phyloP scores from a whole-genome alignment of 2,888 invertebrate species.

The Xiphydria camelus region DNA sequence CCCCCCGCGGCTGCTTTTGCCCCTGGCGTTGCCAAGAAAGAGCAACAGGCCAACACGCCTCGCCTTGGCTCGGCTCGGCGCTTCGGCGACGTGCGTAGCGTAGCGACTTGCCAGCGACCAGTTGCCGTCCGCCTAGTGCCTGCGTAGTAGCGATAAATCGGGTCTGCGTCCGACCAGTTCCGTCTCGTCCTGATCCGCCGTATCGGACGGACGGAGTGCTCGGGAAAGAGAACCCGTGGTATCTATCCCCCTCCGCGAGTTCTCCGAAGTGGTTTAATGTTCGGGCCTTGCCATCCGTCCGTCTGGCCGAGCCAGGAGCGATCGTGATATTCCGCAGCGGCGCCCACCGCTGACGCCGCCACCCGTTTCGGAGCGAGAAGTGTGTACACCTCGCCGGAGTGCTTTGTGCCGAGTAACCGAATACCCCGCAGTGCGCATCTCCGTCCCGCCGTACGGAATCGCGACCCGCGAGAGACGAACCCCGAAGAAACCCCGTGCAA shows the following conservation, averaged over 20 bases:
- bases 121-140: slow-evolving; percentile 5
- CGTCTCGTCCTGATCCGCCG: slow-evolving; percentile 8
- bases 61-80: slow-evolving; percentile 32
- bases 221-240: too few species aligned
- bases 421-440: slow-evolving; percentile 13
- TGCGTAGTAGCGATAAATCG: neutral
- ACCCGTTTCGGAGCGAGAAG: too few species aligned
- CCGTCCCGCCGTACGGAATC: slow-evolving; percentile 9
- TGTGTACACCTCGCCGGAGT: too few species aligned
- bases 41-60: slow-evolving; percentile 42
- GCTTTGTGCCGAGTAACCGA: too few species aligned
- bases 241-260: slow-evolving; percentile 29
- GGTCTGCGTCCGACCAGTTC: neutral
- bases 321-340: slow-evolving; percentile 18
- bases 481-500: slow-evolving; percentile 3
- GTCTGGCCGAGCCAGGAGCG: slow-evolving; percentile 24
- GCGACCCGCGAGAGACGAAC: slow-evolving; percentile 3
- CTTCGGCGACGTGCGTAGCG: slow-evolving; percentile 25
- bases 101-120: slow-evolving; percentile 16
- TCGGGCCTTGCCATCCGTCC: slow-evolving; percentile 32
- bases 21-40: slow-evolving; percentile 33
- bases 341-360: slow-evolving; percentile 1
- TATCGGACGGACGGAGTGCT: slow-evolving; percentile 8
- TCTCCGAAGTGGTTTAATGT: slow-evolving; percentile 38
- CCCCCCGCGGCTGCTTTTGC: neutral